Percentiles rank a stretch among this genome's conserved stretches.
These are phyloP conservation scores for Semotilus atromaculatus DNA, from an alignment of 2,797 vertebrate genomes.

Conservation along the genomic window DNA sequence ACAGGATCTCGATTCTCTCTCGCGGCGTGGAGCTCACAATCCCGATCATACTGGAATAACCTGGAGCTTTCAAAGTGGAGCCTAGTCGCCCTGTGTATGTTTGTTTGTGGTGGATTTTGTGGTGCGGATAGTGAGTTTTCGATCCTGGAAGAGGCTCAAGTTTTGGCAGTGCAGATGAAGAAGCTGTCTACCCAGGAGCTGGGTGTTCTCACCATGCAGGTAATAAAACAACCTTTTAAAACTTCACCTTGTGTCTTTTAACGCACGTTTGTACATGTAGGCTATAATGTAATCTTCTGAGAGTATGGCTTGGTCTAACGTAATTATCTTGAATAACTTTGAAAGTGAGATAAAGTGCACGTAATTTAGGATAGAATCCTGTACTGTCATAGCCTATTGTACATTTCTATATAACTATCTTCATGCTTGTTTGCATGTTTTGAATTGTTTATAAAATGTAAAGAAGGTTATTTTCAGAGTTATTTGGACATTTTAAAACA, in stretches of 20 bases:
- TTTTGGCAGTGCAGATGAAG: slow-evolving; percentile 91
- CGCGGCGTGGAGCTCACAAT: slow-evolving; percentile 64
- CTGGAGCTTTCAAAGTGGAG: slow-evolving; percentile 67
- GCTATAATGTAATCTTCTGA: not conserved
- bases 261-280: not conserved
- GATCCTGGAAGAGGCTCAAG: slow-evolving; percentile 92
- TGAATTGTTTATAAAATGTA: not conserved
- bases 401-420: not conserved
- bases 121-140: slow-evolving; percentile 88
- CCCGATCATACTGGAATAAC: slow-evolving; percentile 53
- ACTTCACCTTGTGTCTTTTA: slow-evolving; percentile 23
- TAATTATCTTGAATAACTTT: not conserved
- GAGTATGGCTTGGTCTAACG: not conserved
- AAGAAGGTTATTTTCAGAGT: not conserved
- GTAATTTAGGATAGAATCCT: not conserved
- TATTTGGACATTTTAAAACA: slow-evolving; percentile 6
- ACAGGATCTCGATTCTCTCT: slow-evolving; percentile 64
- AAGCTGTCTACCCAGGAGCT: slow-evolving; percentile 92
- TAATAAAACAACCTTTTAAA: slow-evolving; percentile 66
- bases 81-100: slow-evolving; percentile 74
- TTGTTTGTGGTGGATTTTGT: slow-evolving; percentile 79
- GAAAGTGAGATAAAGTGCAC: slow-evolving; percentile 9
- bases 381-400: not conserved
- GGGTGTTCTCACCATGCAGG: slow-evolving; percentile 95
- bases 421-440: not conserved